phyloP scores from a whole-genome alignment of 2,888 invertebrate species.

The Acrocyrtus sp. region DNA sequence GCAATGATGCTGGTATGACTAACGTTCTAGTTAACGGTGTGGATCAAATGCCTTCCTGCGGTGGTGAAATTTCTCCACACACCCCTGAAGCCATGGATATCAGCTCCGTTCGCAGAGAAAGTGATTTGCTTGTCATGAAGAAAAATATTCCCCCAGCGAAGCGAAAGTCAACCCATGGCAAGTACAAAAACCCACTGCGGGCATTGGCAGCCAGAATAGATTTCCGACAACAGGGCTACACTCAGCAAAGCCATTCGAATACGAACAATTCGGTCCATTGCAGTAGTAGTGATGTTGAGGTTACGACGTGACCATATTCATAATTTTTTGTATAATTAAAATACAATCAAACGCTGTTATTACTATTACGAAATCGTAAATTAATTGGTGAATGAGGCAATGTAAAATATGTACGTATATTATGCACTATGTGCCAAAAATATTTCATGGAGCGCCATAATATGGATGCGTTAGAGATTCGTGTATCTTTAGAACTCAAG shows the following conservation, averaged over 20 bases:
- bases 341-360: background rate
- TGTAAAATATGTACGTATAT: background rate
- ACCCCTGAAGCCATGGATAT: constrained; percentile 32
- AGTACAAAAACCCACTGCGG: constrained; percentile 59
- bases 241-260: constrained; percentile 43
- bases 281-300: constrained; percentile 51
- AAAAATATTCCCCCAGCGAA: constrained; percentile 57
- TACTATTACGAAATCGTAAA: too few relatives aligned
- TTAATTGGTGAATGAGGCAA: background rate
- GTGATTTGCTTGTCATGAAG: constrained; percentile 60
- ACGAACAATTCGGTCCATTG: constrained; percentile 33
- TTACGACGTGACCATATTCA: constrained; percentile 41
- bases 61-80: background rate
- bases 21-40: background rate
- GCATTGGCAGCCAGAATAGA: constrained; percentile 61
- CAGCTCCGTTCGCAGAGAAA: constrained; percentile 53
- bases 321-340: constrained; percentile 10
- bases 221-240: constrained; percentile 60
- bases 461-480: background rate
- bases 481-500: too few relatives aligned
- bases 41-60: too few relatives aligned
- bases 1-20: background rate
- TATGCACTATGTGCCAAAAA: constrained; percentile 17
- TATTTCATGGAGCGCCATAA: background rate
- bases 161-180: constrained; percentile 52